phyloP scores from a whole-genome alignment of 1,140 invertebrate genomes.

The Ceratina japonica region DNA sequence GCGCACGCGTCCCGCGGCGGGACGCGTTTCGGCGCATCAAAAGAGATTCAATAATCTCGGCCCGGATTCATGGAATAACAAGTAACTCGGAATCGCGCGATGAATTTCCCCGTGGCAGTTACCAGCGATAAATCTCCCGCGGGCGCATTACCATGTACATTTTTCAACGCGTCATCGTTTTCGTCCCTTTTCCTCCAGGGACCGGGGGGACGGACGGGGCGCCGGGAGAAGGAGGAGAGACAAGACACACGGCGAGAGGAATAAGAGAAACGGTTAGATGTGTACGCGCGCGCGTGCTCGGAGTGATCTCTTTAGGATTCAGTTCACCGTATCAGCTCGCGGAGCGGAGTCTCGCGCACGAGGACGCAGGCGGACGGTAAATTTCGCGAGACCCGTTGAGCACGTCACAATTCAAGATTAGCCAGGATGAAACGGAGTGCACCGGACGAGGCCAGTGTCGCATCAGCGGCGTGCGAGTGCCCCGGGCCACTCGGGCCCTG shows the following conservation, averaged over 20 bases:
- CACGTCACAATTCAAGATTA: slow-evolving; percentile 60
- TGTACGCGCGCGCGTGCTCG: slow-evolving; percentile 14
- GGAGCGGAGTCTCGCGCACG: slow-evolving; percentile 23
- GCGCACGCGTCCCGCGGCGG: neutral
- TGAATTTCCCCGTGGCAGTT: slow-evolving; percentile 41
- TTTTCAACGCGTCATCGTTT: slow-evolving; percentile 54
- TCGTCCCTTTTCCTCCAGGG: slow-evolving; percentile 33
- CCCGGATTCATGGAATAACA: slow-evolving; percentile 31
- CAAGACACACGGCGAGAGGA: no score
- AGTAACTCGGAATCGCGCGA: slow-evolving; percentile 32
- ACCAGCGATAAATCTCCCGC: slow-evolving; percentile 50
- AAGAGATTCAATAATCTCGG: slow-evolving; percentile 28
- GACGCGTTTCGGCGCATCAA: slow-evolving; percentile 31
- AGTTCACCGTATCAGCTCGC: slow-evolving; percentile 58
- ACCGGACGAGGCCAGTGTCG: slow-evolving; percentile 29
- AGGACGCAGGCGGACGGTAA: slow-evolving; percentile 45
- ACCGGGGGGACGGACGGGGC: neutral
- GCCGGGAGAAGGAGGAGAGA: no score
- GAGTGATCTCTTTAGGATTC: slow-evolving; percentile 59
- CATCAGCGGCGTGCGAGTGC: slow-evolving; percentile 33
- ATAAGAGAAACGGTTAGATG: slow-evolving; percentile 30
- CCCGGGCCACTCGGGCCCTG: neutral
- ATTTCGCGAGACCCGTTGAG: slow-evolving; percentile 59
- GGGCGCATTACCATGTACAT: slow-evolving; percentile 44
- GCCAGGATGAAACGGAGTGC: slow-evolving; percentile 48